Base-by-base conservation (phyloP, 2,797 vertebrate genomes). In the Lepus oiostolus region DNA sequence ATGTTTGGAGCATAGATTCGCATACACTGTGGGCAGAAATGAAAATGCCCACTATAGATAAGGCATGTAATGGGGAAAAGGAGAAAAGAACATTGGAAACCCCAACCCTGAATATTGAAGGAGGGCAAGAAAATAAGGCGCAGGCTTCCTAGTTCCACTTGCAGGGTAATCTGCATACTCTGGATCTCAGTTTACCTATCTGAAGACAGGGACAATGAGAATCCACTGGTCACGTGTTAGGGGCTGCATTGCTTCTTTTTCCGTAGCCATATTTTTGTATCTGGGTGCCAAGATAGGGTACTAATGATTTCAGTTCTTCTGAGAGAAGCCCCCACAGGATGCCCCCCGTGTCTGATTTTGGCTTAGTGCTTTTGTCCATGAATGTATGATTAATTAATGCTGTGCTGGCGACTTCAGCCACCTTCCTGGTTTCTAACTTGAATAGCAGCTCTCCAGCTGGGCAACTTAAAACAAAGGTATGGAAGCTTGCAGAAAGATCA, bases 61-160 rank as follows among this genome's bases (percentile, higher is more conserved):
- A 81, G 80, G 42, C 63, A 47, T 68, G 35, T 54, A 79, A 80
- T 13, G 9, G 90, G 80, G 9, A 84, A 71, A 82, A 79, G 68
- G 76, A 80, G 67, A 50, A 54, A 81, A 58, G 83, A 47, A 79
- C 85, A 74, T 58, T 93, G 86, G 65, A 94, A 84, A 76, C 52
- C 72, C 52, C 63, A 96, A 92, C 32, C 32, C 30, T 89, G 35
- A 65, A 28, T 88, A 80, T 68, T 88, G 94, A 96, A 72, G 54
- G 22, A 74, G 52, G 63, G 22, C 35, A 28, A 85, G 80, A 85
- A 90, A 93, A 80, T 22, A 85, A 76, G 35, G 17, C 35, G 32
- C 7, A 76, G 70, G 30, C 67, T 90, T 87, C 92, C 68, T 60
- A 52, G 42, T 60, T 93, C 54, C 47, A n/a, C 75, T 72, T 21